These are phyloP conservation scores for Lithophane ornitopus DNA, from an alignment of 2,888 invertebrate species.

Conservation along the genomic window DNA sequence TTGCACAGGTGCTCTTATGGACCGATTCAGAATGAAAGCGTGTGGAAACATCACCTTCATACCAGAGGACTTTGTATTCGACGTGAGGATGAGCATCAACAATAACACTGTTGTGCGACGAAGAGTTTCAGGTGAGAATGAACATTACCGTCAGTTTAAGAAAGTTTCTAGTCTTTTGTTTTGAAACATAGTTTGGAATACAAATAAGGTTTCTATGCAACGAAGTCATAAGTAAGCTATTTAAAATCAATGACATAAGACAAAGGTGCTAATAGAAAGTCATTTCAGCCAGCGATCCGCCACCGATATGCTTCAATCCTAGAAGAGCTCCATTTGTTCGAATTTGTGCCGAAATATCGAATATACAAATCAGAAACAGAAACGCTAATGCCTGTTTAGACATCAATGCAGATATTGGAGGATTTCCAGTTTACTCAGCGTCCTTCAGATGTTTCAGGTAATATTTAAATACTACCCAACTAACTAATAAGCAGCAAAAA, in stretches of 20 bases:
- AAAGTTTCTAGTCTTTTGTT: conserved; percentile 51
- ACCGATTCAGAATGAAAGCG: conserved; percentile 93
- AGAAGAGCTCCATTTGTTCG: conserved; percentile 93
- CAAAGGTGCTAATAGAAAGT: conserved; percentile 52
- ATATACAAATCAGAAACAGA: conserved; percentile 94
- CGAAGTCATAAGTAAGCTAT: conserved; percentile 24
- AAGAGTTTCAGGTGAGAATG: conserved; percentile 92
- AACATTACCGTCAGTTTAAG: conserved; percentile 25
- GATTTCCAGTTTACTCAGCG: conserved; percentile 90
- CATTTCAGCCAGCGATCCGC: conserved; percentile 93
- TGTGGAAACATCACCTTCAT: conserved; percentile 95
- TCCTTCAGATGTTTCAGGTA: conserved; percentile 89
- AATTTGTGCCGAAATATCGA: conserved; percentile 94
- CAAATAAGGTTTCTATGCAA: conserved; percentile 43
- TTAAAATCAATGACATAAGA: conserved; percentile 48
- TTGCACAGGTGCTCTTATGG: conserved; percentile 92
- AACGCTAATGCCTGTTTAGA: conserved; percentile 95
- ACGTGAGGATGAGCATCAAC: conserved; percentile 93
- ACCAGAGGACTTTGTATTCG: conserved; percentile 96
- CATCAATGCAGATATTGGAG: conserved; percentile 92
- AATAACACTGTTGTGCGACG: conserved; percentile 93
- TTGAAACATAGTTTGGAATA: conserved; percentile 53
- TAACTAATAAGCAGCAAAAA: background rate
- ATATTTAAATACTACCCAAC: conserved; percentile 34
- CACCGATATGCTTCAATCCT: conserved; percentile 93